These are phyloP conservation scores for Cabera pusaria DNA, from an alignment of 2,888 invertebrate genomes.

Conservation along the genomic window DNA sequence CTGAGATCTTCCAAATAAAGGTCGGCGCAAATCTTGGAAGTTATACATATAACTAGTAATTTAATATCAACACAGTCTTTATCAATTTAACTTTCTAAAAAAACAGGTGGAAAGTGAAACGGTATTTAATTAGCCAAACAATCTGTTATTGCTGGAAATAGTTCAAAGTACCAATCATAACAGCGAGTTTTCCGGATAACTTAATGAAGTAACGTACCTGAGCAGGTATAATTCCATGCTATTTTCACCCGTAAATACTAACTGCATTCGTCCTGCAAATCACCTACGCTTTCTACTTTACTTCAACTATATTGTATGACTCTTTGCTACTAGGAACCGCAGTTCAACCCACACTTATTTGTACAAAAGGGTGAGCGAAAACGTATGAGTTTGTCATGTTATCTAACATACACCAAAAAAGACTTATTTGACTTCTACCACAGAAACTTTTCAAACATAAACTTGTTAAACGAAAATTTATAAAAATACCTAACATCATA, in stretches of 20 bases:
- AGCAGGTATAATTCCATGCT: slow-evolving; percentile 32
- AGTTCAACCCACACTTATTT: not conserved
- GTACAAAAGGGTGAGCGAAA: no score
- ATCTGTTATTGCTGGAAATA: slow-evolving; percentile 23
- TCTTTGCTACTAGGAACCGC: slow-evolving; percentile 1
- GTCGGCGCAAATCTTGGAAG: no score
- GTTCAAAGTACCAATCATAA: slow-evolving; percentile 34
- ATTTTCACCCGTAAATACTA: slow-evolving; percentile 45
- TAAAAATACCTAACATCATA: no score
- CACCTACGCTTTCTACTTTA: slow-evolving; percentile 32
- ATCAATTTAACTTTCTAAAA: slow-evolving; percentile 17
- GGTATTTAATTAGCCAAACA: slow-evolving; percentile 25
- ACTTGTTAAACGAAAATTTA: no score
- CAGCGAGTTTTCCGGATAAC: slow-evolving; percentile 45
- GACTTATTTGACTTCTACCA: no score
- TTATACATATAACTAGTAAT: no score
- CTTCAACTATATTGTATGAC: slow-evolving; percentile 29
- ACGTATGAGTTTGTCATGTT: no score
- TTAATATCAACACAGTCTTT: slow-evolving; percentile 5
- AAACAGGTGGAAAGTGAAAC: slow-evolving; percentile 25
- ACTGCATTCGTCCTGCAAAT: slow-evolving; percentile 30
- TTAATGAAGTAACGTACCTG: slow-evolving; percentile 46
- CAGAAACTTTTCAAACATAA: no score
- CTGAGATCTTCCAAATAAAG: no score
- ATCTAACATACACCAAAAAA: no score